Evolutionary conservation across 2,797 vertebrate genomes (phyloP).

Genomic region (Cossypha caffra): DNA sequence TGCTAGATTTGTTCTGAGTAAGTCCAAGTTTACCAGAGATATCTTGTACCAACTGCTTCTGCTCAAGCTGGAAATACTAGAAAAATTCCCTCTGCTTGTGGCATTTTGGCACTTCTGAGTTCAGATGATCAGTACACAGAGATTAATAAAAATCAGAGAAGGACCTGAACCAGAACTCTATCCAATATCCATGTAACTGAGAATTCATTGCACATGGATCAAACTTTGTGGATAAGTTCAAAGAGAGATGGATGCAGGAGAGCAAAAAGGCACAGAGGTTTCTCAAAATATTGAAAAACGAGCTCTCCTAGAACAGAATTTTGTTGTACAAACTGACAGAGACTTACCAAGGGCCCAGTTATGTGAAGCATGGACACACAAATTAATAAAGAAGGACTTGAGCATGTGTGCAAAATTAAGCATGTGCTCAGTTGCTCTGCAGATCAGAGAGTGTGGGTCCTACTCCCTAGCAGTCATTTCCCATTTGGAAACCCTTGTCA

Average conservation of each 20-base stretch:
- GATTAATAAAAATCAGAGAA: background rate
- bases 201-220: background rate
- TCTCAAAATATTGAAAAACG: background rate
- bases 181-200: background rate
- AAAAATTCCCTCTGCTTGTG: background rate
- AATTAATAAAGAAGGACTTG: background rate
- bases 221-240: background rate
- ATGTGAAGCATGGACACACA: background rate
- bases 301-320: background rate
- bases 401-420: background rate
- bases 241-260: background rate
- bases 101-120: background rate
- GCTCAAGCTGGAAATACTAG: background rate
- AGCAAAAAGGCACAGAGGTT: background rate
- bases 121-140: background rate
- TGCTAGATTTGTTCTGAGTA: background rate
- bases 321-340: background rate
- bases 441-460: background rate
- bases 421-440: background rate
- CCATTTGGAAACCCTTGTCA: constrained; percentile 3
- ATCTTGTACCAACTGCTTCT: background rate
- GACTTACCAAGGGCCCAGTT: background rate
- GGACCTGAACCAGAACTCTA: background rate
- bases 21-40: background rate
- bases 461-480: background rate